Percentiles rank a stretch among this genome's conserved stretches.
Conservation (phyloP, 2,797 vertebrate species). For the Eulemur rubriventer region DNA sequence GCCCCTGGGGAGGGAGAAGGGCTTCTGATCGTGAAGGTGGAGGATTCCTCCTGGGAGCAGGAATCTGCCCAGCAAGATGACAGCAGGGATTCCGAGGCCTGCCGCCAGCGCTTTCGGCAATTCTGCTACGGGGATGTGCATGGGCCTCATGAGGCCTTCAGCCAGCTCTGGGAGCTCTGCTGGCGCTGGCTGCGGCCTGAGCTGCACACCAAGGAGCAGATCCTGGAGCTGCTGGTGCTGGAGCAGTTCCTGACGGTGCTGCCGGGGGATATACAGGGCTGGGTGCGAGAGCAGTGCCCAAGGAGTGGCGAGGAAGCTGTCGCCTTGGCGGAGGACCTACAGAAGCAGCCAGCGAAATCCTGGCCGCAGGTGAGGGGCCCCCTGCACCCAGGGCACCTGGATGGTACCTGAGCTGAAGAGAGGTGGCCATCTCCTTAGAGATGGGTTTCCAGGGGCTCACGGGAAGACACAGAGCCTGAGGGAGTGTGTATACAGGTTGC, state of each 20-base stretch:
- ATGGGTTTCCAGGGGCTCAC: background rate
- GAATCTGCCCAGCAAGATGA: slow-evolving; percentile 53
- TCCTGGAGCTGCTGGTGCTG: slow-evolving; percentile 78
- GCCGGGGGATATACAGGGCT: slow-evolving; percentile 42
- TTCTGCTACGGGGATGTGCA: slow-evolving; percentile 65
- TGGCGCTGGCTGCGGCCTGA: slow-evolving; percentile 76
- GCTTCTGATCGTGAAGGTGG: slow-evolving; percentile 76
- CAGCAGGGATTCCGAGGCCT: slow-evolving; percentile 50
- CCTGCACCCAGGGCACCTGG: background rate
- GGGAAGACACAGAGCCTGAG: background rate
- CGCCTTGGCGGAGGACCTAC: slow-evolving; percentile 75
- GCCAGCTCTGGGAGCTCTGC: slow-evolving; percentile 77
- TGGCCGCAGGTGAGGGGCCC: slow-evolving; percentile 63
- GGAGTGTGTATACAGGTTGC: background rate
- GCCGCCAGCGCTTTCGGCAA: slow-evolving; percentile 74
- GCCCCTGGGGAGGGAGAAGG: slow-evolving; percentile 65
- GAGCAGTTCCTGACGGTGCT: slow-evolving; percentile 77
- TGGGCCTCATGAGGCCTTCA: slow-evolving; percentile 73
- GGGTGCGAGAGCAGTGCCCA: slow-evolving; percentile 49
- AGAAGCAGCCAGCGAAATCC: slow-evolving; percentile 55
- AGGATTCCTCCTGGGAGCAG: slow-evolving; percentile 78
- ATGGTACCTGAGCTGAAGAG: background rate
- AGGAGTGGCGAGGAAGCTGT: slow-evolving; percentile 73
- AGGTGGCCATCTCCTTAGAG: background rate
- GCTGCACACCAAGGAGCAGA: slow-evolving; percentile 76